These are phyloP conservation scores for Lepus americanus DNA, from an alignment of 2,113 vertebrate genomes.

Conservation along the genomic window DNA sequence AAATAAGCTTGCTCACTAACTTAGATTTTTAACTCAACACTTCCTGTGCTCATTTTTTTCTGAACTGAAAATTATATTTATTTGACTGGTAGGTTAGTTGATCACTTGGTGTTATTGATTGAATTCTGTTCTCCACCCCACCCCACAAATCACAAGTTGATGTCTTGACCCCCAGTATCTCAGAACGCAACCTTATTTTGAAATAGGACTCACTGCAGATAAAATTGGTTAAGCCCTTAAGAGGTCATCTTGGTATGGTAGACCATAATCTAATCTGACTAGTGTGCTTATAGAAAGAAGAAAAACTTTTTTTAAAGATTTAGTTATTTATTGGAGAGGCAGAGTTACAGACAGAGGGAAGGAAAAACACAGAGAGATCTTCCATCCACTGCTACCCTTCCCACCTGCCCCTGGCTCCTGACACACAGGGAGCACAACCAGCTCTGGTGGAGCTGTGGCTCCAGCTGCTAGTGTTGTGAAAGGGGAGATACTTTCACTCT, in stretches of 20 bases:
- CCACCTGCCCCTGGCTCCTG: neutral
- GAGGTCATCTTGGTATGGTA: neutral
- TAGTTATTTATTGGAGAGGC: too few species aligned
- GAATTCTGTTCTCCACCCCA: neutral
- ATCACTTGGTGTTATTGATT: neutral
- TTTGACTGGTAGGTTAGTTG: neutral
- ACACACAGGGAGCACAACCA: too few species aligned
- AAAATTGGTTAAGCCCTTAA: neutral
- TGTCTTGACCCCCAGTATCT: neutral
- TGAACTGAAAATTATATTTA: neutral
- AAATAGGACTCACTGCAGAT: neutral
- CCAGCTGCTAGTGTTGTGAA: neutral
- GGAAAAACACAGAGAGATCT: too few species aligned
- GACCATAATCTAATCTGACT: neutral
- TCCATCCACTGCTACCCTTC: too few species aligned
- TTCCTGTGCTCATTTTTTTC: neutral
- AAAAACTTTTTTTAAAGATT: too few species aligned
- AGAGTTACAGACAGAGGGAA: too few species aligned
- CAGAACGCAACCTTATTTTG: neutral
- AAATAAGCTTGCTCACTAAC: neutral
- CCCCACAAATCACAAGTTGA: neutral
- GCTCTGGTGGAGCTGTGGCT: fast-evolving
- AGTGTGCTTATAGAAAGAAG: neutral
- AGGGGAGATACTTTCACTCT: fast-evolving
- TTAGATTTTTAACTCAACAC: neutral